phyloP scores from a whole-genome alignment of 2,113 vertebrate species.

The Castor canadensis region DNA sequence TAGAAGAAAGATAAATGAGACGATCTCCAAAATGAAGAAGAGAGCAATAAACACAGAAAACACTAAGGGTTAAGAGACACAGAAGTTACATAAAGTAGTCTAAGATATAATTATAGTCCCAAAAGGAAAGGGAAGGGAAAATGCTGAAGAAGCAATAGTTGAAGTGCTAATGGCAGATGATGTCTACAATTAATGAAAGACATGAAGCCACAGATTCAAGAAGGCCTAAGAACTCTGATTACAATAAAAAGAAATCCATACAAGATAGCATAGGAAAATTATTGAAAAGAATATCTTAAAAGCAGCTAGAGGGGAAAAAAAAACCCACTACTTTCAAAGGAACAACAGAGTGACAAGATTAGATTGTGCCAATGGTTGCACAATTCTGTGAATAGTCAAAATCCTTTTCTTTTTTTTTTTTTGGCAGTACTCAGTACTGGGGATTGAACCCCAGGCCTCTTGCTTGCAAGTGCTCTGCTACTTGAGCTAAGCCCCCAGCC shows the following conservation, averaged over 20 bases:
- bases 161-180: not conserved
- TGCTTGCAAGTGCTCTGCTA: too few species aligned
- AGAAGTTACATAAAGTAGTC: not conserved
- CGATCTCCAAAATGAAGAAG: not conserved
- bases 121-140: not conserved
- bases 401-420: too few species aligned
- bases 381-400: not conserved
- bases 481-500: too few species aligned
- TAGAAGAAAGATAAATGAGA: conserved; percentile 1
- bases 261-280: not conserved
- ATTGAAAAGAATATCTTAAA: not conserved
- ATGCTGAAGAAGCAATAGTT: not conserved
- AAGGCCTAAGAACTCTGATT: not conserved
- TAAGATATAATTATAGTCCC: not conserved
- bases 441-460: too few species aligned
- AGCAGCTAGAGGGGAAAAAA: not conserved
- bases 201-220: not conserved
- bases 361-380: not conserved
- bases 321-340: not conserved
- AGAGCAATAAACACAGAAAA: not conserved
- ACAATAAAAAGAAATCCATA: not conserved
- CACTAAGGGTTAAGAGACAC: not conserved
- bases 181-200: conserved; percentile 1
- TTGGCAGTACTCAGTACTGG: too few species aligned
- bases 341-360: not conserved